Conservation (phyloP, 2,113 vertebrate genomes). For the Rhinogobius similis region DNA sequence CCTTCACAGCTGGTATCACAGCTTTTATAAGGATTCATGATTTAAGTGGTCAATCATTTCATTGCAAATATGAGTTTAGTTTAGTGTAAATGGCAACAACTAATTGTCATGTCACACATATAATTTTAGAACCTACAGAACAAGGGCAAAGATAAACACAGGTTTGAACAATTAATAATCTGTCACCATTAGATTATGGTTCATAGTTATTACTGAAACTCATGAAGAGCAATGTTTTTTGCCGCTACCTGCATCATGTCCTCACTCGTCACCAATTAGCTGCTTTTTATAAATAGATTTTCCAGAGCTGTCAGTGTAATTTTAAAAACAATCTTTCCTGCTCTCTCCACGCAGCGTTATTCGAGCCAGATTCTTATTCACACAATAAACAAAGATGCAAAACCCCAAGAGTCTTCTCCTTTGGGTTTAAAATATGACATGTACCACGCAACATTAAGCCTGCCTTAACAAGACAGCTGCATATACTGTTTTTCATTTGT, state of each 20-base stretch:
- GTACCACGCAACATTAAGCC: slow-evolving; percentile 38
- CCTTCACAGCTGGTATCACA: too few relatives aligned
- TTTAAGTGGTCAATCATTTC: too few relatives aligned
- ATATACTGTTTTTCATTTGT: slow-evolving; percentile 28
- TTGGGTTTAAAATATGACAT: slow-evolving; percentile 41
- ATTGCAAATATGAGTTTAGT: too few relatives aligned
- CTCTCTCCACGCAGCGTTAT: slow-evolving; percentile 52
- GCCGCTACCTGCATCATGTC: slow-evolving; percentile 44
- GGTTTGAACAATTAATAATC: not conserved
- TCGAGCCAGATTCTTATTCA: slow-evolving; percentile 54
- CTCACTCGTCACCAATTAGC: slow-evolving; percentile 72
- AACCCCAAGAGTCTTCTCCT: slow-evolving; percentile 37
- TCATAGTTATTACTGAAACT: not conserved
- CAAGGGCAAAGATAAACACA: too few relatives aligned
- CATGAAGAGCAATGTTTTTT: not conserved
- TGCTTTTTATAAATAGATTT: slow-evolving; percentile 62
- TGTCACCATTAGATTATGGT: not conserved
- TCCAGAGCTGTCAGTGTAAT: slow-evolving; percentile 66
- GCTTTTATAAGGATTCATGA: too few relatives aligned
- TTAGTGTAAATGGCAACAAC: too few relatives aligned
- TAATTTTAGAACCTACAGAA: too few relatives aligned
- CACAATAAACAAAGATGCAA: slow-evolving; percentile 58
- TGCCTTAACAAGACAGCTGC: slow-evolving; percentile 21
- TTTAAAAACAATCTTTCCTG: slow-evolving; percentile 48
- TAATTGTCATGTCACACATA: too few relatives aligned